Percentiles rank a stretch among this genome's conserved stretches.
These are phyloP conservation scores for Tortrix viridana DNA, from an alignment of 2,888 invertebrate species.

Conservation along the genomic window DNA sequence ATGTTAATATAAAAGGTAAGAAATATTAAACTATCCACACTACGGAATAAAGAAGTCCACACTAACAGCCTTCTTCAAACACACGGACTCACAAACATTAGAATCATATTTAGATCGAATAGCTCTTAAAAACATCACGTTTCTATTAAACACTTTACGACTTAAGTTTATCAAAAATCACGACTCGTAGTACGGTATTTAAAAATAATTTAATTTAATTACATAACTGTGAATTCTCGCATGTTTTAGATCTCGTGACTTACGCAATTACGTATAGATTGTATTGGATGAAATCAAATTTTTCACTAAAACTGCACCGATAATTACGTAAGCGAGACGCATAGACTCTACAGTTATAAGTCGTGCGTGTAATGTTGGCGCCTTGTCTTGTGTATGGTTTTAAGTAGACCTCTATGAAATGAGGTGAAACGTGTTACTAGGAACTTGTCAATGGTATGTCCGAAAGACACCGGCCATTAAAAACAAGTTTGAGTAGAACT, in stretches of 20 bases:
- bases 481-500: not conserved
- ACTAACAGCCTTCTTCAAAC: not conserved
- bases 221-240: slow-evolving; percentile 27
- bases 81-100: not conserved
- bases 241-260: slow-evolving; percentile 44
- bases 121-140: not conserved
- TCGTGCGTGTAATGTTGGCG: slow-evolving; percentile 32
- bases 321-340: slow-evolving; percentile 21
- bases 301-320: slow-evolving; percentile 31
- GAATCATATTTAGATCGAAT: slow-evolving; percentile 12
- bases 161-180: slow-evolving; percentile 17
- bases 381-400: slow-evolving; percentile 32
- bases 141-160: slow-evolving; percentile 4
- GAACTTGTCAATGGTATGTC: slow-evolving; percentile 9
- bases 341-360: slow-evolving; percentile 27
- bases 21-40: too few relatives aligned
- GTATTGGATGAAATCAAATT: slow-evolving; percentile 42
- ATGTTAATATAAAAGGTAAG: too few relatives aligned
- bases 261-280: slow-evolving; percentile 41
- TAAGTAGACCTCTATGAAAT: slow-evolving; percentile 27
- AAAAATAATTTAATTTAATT: slow-evolving; percentile 30
- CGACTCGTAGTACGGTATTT: slow-evolving; percentile 26
- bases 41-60: too few relatives aligned
- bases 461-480: slow-evolving; percentile 6
- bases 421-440: slow-evolving; percentile 34